These are phyloP conservation scores for Neoitamus cyanurus DNA, from an alignment of 2,888 invertebrate species.

Conservation along the genomic window DNA sequence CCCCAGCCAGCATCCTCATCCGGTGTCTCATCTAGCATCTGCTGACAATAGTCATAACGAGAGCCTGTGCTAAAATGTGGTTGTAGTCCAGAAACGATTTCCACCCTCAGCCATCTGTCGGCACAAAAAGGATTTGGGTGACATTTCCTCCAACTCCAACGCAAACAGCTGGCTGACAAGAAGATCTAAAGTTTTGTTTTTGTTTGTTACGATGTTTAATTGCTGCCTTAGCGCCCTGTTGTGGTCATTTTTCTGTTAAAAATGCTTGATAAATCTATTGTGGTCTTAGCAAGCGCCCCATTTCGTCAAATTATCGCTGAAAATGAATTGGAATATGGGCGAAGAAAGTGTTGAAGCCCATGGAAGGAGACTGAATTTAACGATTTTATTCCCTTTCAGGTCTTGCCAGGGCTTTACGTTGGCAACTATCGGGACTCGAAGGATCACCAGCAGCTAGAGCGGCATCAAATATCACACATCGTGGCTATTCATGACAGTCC, in stretches of 20 bases:
- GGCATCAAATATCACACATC: conserved; percentile 93
- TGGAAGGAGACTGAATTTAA: neutral
- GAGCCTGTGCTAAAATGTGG: neutral
- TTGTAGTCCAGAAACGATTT: neutral
- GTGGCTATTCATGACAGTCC: conserved; percentile 96
- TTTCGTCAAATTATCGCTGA: neutral
- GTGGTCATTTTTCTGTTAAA: neutral
- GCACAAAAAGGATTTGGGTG: neutral
- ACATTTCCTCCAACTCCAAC: neutral
- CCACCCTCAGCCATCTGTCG: neutral
- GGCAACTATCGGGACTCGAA: conserved; percentile 97
- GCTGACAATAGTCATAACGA: neutral
- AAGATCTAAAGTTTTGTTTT: neutral
- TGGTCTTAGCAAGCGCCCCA: neutral
- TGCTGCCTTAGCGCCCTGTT: neutral
- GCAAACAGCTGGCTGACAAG: neutral
- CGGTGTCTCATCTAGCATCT: too few relatives aligned
- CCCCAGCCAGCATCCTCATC: too few relatives aligned
- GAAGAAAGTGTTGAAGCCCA: conserved; percentile 55
- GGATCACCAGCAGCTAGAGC: conserved; percentile 87
- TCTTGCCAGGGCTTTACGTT: conserved; percentile 93
- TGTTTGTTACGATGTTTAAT: neutral
- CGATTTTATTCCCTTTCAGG: conserved; percentile 68
- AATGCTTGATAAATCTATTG: neutral
- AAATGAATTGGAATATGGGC: conserved; percentile 59